These are phyloP conservation scores for Pemphredon lugubris DNA, from an alignment of 2,888 invertebrate genomes.

Conservation along the genomic window DNA sequence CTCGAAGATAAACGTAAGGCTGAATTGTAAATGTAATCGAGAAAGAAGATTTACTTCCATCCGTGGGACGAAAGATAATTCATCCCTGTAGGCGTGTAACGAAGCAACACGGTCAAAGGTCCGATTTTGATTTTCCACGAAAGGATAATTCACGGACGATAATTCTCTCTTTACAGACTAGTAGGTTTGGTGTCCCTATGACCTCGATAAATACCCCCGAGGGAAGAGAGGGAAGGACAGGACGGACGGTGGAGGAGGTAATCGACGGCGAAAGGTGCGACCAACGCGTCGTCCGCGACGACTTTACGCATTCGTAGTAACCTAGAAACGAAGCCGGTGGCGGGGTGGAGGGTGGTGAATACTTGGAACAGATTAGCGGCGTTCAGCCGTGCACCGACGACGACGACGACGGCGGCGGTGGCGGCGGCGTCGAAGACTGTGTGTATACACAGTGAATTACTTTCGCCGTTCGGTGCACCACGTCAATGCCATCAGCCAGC, in stretches of 20 bases:
- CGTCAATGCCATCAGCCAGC: conserved; percentile 73
- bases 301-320: conserved; percentile 72
- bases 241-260: conserved; percentile 25
- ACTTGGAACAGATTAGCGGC: conserved; percentile 66
- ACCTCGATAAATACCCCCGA: conserved; percentile 57
- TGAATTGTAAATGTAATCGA: no score
- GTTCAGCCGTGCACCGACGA: conserved; percentile 29
- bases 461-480: conserved; percentile 72
- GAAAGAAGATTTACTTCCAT: no score
- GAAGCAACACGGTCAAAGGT: no score
- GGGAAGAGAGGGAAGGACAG: conserved; percentile 39
- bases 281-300: conserved; percentile 46
- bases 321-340: conserved; percentile 71
- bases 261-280: conserved; percentile 62
- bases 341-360: conserved; percentile 60
- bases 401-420: conserved; percentile 22
- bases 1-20: no score
- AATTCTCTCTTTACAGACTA: no score
- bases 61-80: no score
- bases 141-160: no score
- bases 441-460: conserved; percentile 67
- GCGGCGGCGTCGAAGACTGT: conserved; percentile 7
- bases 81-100: no score
- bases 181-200: no score
- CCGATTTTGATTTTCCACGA: no score